A percentile compares a stretch with the other conserved stretches of the same genome.
These are phyloP conservation scores for Neoarius graeffei DNA, from an alignment of 2,113 vertebrate species.

Conservation along the genomic window DNA sequence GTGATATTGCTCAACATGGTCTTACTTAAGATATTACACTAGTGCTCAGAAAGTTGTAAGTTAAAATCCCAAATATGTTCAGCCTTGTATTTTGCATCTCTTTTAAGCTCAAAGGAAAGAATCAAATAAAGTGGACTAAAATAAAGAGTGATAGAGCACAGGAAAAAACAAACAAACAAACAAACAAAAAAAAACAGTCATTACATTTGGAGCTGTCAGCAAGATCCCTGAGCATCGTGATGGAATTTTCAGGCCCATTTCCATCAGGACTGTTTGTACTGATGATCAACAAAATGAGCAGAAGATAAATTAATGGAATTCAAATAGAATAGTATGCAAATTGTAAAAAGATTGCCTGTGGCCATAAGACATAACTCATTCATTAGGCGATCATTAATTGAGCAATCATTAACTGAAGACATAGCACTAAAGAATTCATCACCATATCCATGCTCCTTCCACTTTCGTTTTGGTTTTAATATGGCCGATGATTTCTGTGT, in stretches of 20 bases:
- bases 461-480: background rate
- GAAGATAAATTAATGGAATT: background rate
- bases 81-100: background rate
- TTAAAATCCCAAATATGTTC: background rate
- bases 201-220: background rate
- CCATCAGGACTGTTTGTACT: background rate
- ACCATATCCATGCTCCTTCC: background rate
- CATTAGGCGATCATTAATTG: background rate
- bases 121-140: background rate
- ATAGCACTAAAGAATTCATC: background rate
- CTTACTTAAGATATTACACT: background rate
- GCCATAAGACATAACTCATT: background rate
- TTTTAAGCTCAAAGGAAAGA: background rate
- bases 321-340: slow-evolving; percentile 9
- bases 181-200: background rate
- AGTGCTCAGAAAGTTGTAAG: background rate
- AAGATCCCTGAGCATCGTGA: background rate
- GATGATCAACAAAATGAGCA: slow-evolving; percentile 11
- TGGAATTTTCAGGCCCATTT: background rate
- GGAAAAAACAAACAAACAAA: no score
- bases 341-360: background rate
- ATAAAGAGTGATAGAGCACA: background rate
- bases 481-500: background rate
- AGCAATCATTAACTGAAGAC: background rate
- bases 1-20: background rate